Base-by-base conservation (phyloP, 2,113 vertebrate genomes). In the Zapus hudsonius region DNA sequence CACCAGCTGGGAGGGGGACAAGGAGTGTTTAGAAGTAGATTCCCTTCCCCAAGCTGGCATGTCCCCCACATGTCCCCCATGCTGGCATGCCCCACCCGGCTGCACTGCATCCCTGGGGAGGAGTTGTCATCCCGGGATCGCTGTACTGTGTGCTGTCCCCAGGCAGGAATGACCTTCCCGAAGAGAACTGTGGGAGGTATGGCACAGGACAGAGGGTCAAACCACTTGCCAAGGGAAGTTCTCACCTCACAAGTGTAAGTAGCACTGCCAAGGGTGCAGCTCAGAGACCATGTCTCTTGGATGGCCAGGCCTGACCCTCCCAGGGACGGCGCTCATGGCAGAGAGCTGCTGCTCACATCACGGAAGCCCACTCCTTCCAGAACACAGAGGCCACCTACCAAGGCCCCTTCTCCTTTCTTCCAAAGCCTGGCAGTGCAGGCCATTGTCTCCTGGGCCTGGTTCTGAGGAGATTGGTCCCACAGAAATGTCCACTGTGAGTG, bases 181-280 rank as follows among this genome's bases (percentile, higher is more conserved):
- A 23, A 38, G 2, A 13, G 27, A 55, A 31, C 67, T 22, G 3
- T 0, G 2, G 9, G 33, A 20, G 27, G 5, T 31, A 11, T 55
- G 25, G 0, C 29, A 44, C 38, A 44, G 1, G 38, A 5, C 23
- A 0, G 20, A 3, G 31, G 7, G 67, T 3, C 47, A 70, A 69
- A 44, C n/a, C 1, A 2, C 22, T 78, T 22, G 7, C 55, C 36
- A 36, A 2, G 63, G 44, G n/a, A 75, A 63, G 42, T 47, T 38
- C 61, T 64, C 29, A 22, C 64, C 44, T 42, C 69, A 25, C 22
- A 19, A 19, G 89, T 75, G 19, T 75, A 76, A 29, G 52, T 40
- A 52, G 11, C 52, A 52, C 52, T 52, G 52, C 52, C 23, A 5
- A 22, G 16, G 31, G 44, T 25, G 16, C 6, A 6, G 16, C 31